These are phyloP conservation scores for Rhegmatorhina hoffmannsi DNA, from an alignment of 2,113 vertebrate genomes.

Conservation along the genomic window DNA sequence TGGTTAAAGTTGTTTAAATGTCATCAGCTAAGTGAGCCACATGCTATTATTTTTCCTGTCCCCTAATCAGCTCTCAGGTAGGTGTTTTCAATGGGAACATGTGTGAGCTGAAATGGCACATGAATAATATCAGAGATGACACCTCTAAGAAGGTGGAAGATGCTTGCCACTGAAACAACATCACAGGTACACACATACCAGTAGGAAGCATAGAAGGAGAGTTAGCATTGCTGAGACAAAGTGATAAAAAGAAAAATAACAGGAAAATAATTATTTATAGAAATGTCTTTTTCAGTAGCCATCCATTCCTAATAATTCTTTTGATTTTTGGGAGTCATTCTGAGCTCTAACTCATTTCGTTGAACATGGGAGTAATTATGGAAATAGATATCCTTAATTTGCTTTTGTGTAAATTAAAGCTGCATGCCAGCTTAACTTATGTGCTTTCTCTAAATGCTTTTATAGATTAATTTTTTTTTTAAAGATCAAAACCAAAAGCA, in stretches of 20 bases:
- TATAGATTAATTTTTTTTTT: neutral
- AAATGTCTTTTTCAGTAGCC: neutral
- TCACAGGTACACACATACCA: rapidly evolving
- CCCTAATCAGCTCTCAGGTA: neutral
- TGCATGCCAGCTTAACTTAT: slow-evolving; percentile 15
- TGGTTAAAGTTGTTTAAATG: neutral
- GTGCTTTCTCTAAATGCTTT: slow-evolving; percentile 35
- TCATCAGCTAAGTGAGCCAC: neutral
- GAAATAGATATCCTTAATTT: slow-evolving; percentile 20
- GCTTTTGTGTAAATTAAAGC: slow-evolving; percentile 35
- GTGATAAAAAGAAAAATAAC: neutral
- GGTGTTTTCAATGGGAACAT: neutral
- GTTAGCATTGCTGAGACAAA: neutral
- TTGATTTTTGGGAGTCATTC: slow-evolving; percentile 23
- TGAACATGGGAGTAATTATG: slow-evolving; percentile 22
- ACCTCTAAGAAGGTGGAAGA: neutral
- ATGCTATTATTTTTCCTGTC: neutral
- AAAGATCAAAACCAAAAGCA: slow-evolving; percentile 6
- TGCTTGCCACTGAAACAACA: neutral
- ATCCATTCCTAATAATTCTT: slow-evolving; percentile 20
- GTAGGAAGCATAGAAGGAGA: neutral
- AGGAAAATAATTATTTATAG: neutral
- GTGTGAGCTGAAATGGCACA: neutral
- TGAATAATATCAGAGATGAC: neutral
- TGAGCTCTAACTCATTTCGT: neutral